Percentiles rank a stretch among this genome's conserved stretches.
phyloP scores from a whole-genome alignment of 2,888 invertebrate species.

The Crocallis elinguaria region DNA sequence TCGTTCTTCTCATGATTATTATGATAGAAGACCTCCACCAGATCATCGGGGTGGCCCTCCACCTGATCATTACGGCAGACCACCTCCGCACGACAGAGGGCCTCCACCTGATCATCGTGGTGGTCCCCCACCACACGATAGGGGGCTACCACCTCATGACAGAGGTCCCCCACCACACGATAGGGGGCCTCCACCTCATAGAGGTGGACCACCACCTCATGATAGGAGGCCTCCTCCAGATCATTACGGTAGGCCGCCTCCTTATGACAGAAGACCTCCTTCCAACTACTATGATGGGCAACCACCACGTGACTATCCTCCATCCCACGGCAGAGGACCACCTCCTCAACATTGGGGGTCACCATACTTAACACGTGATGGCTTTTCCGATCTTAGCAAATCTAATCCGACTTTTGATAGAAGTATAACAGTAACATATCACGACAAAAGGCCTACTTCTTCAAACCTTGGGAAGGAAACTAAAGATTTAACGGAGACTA shows the following conservation, averaged over 20 bases:
- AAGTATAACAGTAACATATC: not conserved
- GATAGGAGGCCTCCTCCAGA: constrained; percentile 8
- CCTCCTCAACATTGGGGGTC: constrained; percentile 12
- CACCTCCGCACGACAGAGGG: constrained; percentile 11
- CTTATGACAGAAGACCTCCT: constrained; percentile 17
- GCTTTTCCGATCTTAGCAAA: not conserved
- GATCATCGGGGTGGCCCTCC: constrained; percentile 13
- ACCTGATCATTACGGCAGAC: constrained; percentile 14
- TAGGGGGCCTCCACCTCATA: constrained; percentile 25
- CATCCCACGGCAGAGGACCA: not conserved
- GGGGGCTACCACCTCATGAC: constrained; percentile 21
- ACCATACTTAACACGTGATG: too few relatives aligned
- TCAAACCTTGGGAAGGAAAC: constrained; percentile 1
- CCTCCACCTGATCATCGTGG: constrained; percentile 26
- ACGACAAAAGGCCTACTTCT: constrained; percentile 8
- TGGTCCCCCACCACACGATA: constrained; percentile 19
- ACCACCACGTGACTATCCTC: constrained; percentile 14
- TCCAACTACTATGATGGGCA: constrained; percentile 15
- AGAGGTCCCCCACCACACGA: constrained; percentile 23
- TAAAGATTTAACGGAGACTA: constrained; percentile 4
- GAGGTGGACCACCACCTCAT: constrained; percentile 15
- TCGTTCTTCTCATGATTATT: not conserved
- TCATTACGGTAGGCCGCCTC: constrained; percentile 26
- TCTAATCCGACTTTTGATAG: not conserved
- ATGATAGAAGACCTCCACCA: constrained; percentile 14